Evolutionary conservation across 1,140 invertebrate genomes (phyloP).

Genomic region (Caenorhabditis brenneri): DNA sequence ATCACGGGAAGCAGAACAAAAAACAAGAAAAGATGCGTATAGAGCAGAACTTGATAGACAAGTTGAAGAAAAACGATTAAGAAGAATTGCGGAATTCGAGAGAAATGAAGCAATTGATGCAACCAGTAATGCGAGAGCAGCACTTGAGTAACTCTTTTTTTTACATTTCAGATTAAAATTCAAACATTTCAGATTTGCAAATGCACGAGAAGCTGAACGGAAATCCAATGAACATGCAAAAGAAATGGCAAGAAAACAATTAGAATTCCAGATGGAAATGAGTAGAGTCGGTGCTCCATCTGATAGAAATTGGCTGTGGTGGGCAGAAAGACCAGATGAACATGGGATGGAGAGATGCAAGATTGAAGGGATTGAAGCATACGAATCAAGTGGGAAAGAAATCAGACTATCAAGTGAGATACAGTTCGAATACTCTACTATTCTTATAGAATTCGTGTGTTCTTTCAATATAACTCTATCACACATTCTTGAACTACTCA

Average conservation of each 20-base stretch:
- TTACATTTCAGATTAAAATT: neutral
- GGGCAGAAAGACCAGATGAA: slow-evolving; percentile 52
- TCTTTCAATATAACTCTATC: too few species aligned
- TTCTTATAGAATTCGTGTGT: too few species aligned
- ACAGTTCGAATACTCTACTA: too few species aligned
- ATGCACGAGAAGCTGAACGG: slow-evolving; percentile 22
- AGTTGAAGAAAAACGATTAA: slow-evolving; percentile 41
- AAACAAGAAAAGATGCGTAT: slow-evolving; percentile 33
- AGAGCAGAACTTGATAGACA: slow-evolving; percentile 31
- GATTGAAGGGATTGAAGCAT: slow-evolving; percentile 22
- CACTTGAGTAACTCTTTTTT: neutral
- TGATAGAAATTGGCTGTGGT: slow-evolving; percentile 47
- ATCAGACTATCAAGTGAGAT: slow-evolving; percentile 43
- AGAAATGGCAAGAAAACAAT: slow-evolving; percentile 35
- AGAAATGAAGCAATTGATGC: slow-evolving; percentile 40
- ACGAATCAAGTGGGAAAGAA: slow-evolving; percentile 49
- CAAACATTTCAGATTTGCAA: slow-evolving; percentile 7
- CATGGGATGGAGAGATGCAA: slow-evolving; percentile 53
- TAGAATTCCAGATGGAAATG: slow-evolving; percentile 55
- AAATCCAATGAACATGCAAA: slow-evolving; percentile 7
- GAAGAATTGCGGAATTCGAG: slow-evolving; percentile 33
- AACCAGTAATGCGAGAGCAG: slow-evolving; percentile 46
- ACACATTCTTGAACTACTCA: too few species aligned
- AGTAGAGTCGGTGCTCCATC: slow-evolving; percentile 1
- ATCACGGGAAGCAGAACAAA: slow-evolving; percentile 32